Evolutionary conservation across 2,888 invertebrate species (phyloP), one percentile per base, ranked within the genome.

Genomic region (Antitype chi): DNA sequence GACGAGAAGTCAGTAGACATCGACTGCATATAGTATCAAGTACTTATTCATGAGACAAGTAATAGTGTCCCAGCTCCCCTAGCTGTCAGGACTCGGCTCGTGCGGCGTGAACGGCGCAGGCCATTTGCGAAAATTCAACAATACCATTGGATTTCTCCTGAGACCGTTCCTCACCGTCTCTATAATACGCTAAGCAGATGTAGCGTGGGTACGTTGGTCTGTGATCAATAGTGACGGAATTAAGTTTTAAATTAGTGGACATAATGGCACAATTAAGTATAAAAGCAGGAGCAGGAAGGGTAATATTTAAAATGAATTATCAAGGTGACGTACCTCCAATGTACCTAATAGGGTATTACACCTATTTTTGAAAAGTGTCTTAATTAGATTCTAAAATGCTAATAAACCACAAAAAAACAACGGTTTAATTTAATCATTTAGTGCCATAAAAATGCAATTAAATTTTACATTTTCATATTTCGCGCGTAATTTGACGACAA

Each of bases 41-140:
- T 81, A 81, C 76, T 76, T 84, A 87, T 85, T 85, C 80, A 88
- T 82, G 85, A 86, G 84, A 82, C 82, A 85, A 82, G 85, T 81
- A 87, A 84, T 85, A 85, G 82, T 83, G 87, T 90, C 87, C 86
- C 88, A 85, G 80, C 76, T 85, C 88, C 89, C 90, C 75, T 57
- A 69, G 89, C 90, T 88, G 91, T 90, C 92, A 88, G 60, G 76
- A 57, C 64, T 64, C 80, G 82, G 78, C 82, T 82, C 66, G 74
- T 80, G 85, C 81, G 71, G 74, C 78, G 81, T 76, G 85, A 85
- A 80, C 77, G 78, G 82, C 85, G 79, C 86, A 87, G 87, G 88
- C 89, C 90, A 92, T 92, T 92, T 92, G 89, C 90, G 89, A 91
- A 89, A 91, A 92, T 92, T 91, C 90, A 89, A 92, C 92, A 90